Conservation (phyloP, 2,797 vertebrate genomes). For the Botia kubotai region DNA sequence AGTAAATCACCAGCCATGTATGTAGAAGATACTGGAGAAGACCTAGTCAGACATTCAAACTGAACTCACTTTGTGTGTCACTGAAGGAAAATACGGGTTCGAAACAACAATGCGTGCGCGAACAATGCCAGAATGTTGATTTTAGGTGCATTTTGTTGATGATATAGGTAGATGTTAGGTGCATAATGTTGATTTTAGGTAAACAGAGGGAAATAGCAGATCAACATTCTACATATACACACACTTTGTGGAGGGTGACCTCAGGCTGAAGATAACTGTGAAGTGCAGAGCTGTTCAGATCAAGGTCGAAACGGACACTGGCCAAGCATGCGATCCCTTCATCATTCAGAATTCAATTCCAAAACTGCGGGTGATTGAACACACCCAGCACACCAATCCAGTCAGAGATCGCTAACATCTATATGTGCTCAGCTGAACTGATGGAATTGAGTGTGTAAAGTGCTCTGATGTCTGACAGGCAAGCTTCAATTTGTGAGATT, state of each 20-base stretch:
- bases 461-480: constrained; percentile 15
- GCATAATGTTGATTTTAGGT: no score
- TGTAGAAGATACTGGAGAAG: no score
- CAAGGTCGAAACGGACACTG: constrained; percentile 34
- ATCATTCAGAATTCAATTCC: constrained; percentile 33
- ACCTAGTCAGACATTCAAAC: no score
- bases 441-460: constrained; percentile 29
- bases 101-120: not conserved
- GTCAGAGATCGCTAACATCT: constrained; percentile 29
- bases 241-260: constrained; percentile 19
- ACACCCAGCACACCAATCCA: constrained; percentile 27
- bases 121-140: not conserved
- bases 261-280: constrained; percentile 21
- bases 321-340: constrained; percentile 30
- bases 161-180: no score
- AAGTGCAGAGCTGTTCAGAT: constrained; percentile 6
- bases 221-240: no score
- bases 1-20: no score
- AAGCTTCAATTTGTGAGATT: constrained; percentile 33
- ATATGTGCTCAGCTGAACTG: constrained; percentile 18
- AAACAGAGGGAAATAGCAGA: no score
- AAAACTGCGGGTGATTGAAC: constrained; percentile 28
- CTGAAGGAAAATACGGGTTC: no score
- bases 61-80: no score
- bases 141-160: not conserved